phyloP scores from a whole-genome alignment of 2,113 vertebrate species.

The Dromiciops gliroides region DNA sequence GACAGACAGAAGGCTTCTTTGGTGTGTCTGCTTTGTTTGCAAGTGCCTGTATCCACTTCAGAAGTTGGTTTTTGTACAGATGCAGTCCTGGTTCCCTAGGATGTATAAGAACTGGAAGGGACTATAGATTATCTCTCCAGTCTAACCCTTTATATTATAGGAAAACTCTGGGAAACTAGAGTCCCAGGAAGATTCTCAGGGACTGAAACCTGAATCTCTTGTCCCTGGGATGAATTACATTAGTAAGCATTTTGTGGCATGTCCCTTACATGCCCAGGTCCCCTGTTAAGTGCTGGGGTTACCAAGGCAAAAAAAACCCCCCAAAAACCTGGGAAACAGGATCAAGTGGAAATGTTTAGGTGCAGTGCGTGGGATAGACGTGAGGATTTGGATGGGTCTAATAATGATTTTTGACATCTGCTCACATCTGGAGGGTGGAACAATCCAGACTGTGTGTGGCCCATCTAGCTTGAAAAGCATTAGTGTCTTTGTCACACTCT shows the following conservation, averaged over 20 bases:
- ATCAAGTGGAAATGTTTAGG: neutral
- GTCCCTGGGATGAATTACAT: neutral
- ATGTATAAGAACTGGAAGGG: neutral
- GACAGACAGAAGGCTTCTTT: neutral
- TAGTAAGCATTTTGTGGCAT: neutral
- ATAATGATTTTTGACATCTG: neutral
- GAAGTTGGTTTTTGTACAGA: neutral
- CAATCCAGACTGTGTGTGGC: neutral
- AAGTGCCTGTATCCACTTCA: neutral
- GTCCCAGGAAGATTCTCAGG: neutral
- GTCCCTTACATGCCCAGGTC: neutral
- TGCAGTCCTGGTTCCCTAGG: neutral
- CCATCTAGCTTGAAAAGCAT: neutral
- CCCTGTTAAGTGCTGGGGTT: neutral
- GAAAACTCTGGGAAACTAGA: neutral
- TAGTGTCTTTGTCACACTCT: neutral
- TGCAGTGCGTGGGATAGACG: neutral
- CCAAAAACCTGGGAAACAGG: neutral
- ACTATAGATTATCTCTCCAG: neutral
- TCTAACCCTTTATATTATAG: neutral
- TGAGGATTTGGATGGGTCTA: neutral
- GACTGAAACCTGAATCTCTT: neutral
- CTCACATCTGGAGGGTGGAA: neutral
- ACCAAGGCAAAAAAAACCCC: neutral
- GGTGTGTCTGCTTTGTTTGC: neutral